Evolutionary conservation across 2,113 vertebrate genomes (phyloP).

Genomic region (Lipotes vexillifer): DNA sequence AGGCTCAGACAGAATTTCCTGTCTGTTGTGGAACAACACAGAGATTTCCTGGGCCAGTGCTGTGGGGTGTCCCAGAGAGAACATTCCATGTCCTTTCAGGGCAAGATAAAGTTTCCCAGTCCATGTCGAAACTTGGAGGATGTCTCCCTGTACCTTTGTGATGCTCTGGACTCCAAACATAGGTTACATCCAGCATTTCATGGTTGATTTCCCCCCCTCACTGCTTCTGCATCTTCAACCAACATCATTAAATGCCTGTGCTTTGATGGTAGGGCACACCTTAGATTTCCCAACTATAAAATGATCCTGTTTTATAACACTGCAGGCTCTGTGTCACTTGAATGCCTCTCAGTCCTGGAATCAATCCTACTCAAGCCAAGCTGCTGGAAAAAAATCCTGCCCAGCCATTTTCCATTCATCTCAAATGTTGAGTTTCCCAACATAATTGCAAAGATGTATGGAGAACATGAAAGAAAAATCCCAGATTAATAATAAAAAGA

Average conservation of each 20-base stretch:
- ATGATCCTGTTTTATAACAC: not conserved
- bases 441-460: not conserved
- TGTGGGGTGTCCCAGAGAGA: not conserved
- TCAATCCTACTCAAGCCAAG: not conserved
- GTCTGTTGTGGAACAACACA: not conserved
- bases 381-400: not conserved
- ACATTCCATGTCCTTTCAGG: not conserved
- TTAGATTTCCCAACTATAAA: not conserved
- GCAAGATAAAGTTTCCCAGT: not conserved
- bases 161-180: not conserved
- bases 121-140: not conserved
- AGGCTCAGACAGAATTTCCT: not conserved
- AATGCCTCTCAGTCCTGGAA: not conserved
- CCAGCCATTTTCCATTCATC: not conserved
- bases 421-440: not conserved
- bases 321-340: not conserved
- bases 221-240: not conserved
- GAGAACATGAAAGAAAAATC: conserved; percentile 42
- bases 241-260: not conserved
- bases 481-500: conserved; percentile 9
- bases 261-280: not conserved
- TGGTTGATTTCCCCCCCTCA: not conserved
- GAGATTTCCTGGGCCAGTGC: not conserved
- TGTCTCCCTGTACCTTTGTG: not conserved
- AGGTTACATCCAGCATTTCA: not conserved